Conservation (phyloP, 1,140 invertebrate species). For the Drosophila ambigua region DNA sequence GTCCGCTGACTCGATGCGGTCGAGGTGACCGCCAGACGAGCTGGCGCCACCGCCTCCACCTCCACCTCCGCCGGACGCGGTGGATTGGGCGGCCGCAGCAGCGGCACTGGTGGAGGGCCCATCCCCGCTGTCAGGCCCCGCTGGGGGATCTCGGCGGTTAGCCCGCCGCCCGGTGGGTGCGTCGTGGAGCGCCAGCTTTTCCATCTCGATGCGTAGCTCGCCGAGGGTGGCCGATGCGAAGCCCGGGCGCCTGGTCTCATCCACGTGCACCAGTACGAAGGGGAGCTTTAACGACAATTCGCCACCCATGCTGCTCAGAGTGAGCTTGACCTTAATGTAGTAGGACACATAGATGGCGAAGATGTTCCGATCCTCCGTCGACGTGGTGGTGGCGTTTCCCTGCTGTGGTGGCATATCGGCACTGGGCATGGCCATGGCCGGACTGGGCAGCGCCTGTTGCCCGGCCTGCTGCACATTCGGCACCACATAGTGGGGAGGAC, state of each 20-base stretch:
- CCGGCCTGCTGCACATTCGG: constrained; percentile 52
- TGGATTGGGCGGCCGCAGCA: constrained; percentile 16
- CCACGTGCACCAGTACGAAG: constrained; percentile 87
- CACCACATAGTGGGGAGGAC: constrained; percentile 67
- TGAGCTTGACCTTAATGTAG: constrained; percentile 93
- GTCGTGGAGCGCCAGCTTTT: constrained; percentile 67
- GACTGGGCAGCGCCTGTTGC: constrained; percentile 47
- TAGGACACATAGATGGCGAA: constrained; percentile 96
- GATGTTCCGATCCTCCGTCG: constrained; percentile 89
- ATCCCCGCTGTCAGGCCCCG: constrained; percentile 24
- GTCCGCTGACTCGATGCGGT: constrained; percentile 63
- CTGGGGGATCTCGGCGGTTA: constrained; percentile 11
- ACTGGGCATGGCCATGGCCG: constrained; percentile 43
- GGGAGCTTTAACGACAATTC: constrained; percentile 91
- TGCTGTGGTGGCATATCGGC: background rate
- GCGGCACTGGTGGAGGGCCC: constrained; percentile 66
- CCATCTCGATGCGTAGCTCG: constrained; percentile 64
- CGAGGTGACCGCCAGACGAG: constrained; percentile 20
- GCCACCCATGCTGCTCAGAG: constrained; percentile 91
- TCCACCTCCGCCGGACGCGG: background rate
- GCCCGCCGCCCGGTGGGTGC: constrained; percentile 56
- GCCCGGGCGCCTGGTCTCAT: constrained; percentile 55
- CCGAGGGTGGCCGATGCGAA: constrained; percentile 40
- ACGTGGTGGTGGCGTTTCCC: background rate
- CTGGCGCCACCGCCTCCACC: constrained; percentile 1